Evolutionary conservation across 2,797 vertebrate genomes (phyloP).

Genomic region (Nannoperca obscura): DNA sequence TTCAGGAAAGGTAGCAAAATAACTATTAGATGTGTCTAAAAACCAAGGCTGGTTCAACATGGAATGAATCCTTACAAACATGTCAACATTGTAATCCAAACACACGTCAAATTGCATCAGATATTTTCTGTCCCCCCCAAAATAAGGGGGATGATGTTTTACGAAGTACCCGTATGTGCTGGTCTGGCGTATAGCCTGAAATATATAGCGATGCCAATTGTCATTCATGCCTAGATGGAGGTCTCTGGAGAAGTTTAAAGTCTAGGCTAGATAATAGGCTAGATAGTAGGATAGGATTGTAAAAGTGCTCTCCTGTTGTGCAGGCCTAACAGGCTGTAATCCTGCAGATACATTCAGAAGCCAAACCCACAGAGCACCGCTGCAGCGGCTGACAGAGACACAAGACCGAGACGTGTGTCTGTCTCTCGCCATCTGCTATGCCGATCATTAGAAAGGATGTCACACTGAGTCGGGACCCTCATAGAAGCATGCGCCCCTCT

Average conservation of each 20-base stretch:
- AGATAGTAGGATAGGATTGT: not conserved
- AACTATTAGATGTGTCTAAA: too few species aligned
- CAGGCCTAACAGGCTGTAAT: constrained; percentile 12
- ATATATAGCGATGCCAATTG: not conserved
- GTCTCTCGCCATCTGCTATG: constrained; percentile 74
- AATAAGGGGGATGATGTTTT: too few species aligned
- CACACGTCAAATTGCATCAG: too few species aligned
- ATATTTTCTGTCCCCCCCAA: too few species aligned
- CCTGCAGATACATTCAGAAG: constrained; percentile 45
- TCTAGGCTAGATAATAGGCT: not conserved
- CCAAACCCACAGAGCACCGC: constrained; percentile 30
- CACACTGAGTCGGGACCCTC: constrained; percentile 70
- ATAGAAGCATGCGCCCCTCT: constrained; percentile 48
- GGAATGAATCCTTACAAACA: too few species aligned
- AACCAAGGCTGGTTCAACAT: too few species aligned
- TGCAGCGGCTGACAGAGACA: constrained; percentile 56
- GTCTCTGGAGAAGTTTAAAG: not conserved
- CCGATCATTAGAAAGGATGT: constrained; percentile 72
- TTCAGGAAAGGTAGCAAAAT: too few species aligned
- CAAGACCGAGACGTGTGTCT: constrained; percentile 43
- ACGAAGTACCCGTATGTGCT: too few species aligned
- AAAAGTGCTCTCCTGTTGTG: not conserved
- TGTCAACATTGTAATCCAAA: too few species aligned
- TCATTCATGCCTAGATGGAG: not conserved
- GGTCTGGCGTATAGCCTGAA: not conserved